phyloP scores from a whole-genome alignment of 2,888 invertebrate species.

The Oligia strigilis region DNA sequence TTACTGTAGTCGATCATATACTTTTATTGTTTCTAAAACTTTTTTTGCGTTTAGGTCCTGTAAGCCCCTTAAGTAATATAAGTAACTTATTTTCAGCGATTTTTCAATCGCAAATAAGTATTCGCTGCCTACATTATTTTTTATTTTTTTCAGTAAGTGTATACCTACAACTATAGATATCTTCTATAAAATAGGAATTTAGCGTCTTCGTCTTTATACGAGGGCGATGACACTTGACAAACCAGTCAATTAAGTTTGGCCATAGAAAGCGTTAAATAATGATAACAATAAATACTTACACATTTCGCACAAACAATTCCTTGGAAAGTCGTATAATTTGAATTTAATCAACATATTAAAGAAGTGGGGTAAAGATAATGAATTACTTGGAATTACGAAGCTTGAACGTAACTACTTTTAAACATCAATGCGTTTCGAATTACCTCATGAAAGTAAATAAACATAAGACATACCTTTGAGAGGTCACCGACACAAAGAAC shows the following conservation, averaged over 20 bases:
- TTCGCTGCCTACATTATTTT: accelerated
- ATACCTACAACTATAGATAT: background rate
- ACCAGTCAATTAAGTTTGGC: slow-evolving; percentile 21
- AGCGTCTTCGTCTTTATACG: background rate
- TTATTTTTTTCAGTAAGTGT: background rate
- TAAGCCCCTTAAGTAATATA: slow-evolving; percentile 1
- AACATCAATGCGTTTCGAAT: slow-evolving; percentile 26
- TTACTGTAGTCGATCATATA: too few relatives aligned
- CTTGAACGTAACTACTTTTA: slow-evolving; percentile 13
- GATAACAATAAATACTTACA: slow-evolving; percentile 34
- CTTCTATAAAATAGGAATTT: background rate
- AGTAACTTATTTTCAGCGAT: background rate
- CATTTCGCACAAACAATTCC: slow-evolving; percentile 28
- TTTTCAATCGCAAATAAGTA: background rate
- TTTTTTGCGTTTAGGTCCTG: too few relatives aligned
- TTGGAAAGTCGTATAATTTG: slow-evolving; percentile 46
- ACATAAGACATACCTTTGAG: slow-evolving; percentile 46
- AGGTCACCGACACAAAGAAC: slow-evolving; percentile 66
- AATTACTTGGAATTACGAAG: slow-evolving; percentile 12
- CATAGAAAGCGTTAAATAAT: slow-evolving; percentile 33
- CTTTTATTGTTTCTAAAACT: too few relatives aligned
- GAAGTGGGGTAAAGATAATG: slow-evolving; percentile 25
- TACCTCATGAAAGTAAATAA: slow-evolving; percentile 60
- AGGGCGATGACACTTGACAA: slow-evolving; percentile 22
- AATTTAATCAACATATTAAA: slow-evolving; percentile 37